A percentile compares a stretch with the other conserved stretches of the same genome.
Evolutionary conservation across 2,797 vertebrate genomes (phyloP).

Genomic region (Hylomyscus alleni): DNA sequence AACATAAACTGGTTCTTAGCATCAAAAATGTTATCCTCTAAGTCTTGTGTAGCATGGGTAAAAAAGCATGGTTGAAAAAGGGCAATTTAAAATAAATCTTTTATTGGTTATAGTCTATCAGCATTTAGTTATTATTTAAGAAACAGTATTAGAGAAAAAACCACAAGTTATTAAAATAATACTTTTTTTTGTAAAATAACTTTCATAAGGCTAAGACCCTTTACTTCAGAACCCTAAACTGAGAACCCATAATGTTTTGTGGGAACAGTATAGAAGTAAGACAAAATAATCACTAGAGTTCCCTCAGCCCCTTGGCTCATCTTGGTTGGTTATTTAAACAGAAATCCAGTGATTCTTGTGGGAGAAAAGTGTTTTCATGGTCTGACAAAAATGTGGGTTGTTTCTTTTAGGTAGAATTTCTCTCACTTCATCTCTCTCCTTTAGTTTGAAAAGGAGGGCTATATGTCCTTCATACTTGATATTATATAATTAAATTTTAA

Average conservation of each 20-base stretch:
- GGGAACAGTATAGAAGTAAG: constrained; percentile 39
- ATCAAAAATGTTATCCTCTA: constrained; percentile 27
- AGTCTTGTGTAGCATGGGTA: neutral
- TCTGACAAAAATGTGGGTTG: constrained; percentile 43
- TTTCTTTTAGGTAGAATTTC: constrained; percentile 66
- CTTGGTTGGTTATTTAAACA: constrained; percentile 60
- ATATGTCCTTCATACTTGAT: constrained; percentile 60
- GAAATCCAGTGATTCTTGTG: constrained; percentile 55
- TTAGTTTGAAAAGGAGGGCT: constrained; percentile 41
- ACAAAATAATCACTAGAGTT: constrained; percentile 56
- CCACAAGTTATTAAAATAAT: constrained; percentile 33
- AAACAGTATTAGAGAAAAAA: constrained; percentile 29
- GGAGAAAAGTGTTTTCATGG: constrained; percentile 50
- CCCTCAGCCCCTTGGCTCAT: neutral
- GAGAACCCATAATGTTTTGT: constrained; percentile 17
- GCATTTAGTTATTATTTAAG: constrained; percentile 62
- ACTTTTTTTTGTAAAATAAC: constrained; percentile 47
- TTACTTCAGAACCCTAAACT: constrained; percentile 24
- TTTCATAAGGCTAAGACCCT: constrained; percentile 55
- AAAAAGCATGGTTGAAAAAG: constrained; percentile 48
- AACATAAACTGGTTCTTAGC: neutral
- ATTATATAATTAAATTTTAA: constrained; percentile 73
- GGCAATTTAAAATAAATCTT: constrained; percentile 33
- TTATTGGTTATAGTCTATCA: constrained; percentile 9
- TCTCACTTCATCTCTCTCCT: constrained; percentile 58